Evolutionary conservation across 2,113 vertebrate genomes (phyloP).

Genomic region (Phyllostomus hastatus): DNA sequence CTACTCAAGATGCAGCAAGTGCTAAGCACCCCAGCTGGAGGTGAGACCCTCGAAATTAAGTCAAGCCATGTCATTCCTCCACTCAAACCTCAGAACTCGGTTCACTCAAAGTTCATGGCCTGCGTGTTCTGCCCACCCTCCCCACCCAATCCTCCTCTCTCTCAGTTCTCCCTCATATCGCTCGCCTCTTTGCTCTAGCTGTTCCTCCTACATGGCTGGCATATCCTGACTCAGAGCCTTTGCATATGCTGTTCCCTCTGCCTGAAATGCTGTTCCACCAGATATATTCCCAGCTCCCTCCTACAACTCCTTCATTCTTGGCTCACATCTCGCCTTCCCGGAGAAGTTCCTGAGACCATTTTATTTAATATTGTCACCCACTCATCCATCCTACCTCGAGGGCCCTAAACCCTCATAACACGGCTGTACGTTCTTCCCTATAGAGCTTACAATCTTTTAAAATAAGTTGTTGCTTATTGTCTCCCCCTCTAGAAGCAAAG

Average conservation of each 20-base stretch:
- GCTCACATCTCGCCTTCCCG: not conserved
- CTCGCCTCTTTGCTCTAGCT: accelerated
- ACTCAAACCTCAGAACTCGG: not conserved
- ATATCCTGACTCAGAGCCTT: not conserved
- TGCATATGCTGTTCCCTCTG: not conserved
- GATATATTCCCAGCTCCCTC: not conserved
- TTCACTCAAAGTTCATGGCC: not conserved
- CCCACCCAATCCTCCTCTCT: accelerated
- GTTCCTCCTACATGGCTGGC: not conserved
- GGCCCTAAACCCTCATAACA: not conserved
- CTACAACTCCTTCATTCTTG: not conserved
- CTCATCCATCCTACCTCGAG: too few relatives aligned
- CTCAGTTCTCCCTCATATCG: not conserved
- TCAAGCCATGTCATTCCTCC: not conserved
- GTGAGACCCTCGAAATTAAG: not conserved
- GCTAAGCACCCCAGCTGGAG: not conserved
- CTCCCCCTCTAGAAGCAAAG: not conserved
- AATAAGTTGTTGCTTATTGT: not conserved
- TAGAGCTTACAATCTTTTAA: not conserved
- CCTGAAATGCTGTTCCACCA: not conserved
- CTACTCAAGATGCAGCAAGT: too few relatives aligned
- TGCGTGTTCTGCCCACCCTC: accelerated
- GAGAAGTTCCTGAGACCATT: not conserved
- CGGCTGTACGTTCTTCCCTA: too few relatives aligned
- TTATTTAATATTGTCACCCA: not conserved